Conservation (phyloP, 1,140 invertebrate species). For the Telenomus remus region DNA sequence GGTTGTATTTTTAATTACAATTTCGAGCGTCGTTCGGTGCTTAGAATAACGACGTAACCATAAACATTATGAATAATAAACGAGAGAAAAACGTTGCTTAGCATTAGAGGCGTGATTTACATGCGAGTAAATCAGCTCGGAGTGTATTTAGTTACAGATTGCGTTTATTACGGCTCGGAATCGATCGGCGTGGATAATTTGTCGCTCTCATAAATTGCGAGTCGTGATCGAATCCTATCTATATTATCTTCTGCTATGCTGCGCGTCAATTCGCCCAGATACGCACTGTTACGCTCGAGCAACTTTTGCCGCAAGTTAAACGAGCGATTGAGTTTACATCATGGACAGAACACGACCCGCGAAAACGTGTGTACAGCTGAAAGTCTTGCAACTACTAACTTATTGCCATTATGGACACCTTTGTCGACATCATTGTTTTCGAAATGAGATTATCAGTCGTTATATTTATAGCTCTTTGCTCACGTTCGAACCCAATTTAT, state of each 20-base stretch:
- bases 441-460: constrained; percentile 33
- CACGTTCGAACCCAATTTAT: constrained; percentile 3
- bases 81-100: constrained; percentile 11
- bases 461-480: constrained; percentile 30
- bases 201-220: constrained; percentile 42
- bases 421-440: constrained; percentile 50
- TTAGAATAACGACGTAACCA: constrained; percentile 17
- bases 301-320: constrained; percentile 62
- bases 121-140: constrained; percentile 17
- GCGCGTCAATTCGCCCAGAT: constrained; percentile 41
- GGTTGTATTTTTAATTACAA: too few relatives aligned
- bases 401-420: constrained; percentile 41
- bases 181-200: constrained; percentile 39
- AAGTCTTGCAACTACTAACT: constrained; percentile 30
- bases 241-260: constrained; percentile 53
- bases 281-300: constrained; percentile 61
- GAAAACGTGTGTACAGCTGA: constrained; percentile 55
- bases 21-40: too few relatives aligned
- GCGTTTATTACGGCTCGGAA: constrained; percentile 19
- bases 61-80: constrained; percentile 22
- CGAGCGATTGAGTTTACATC: constrained; percentile 64
- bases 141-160: constrained; percentile 38
- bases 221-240: constrained; percentile 50
- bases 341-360: constrained; percentile 52
- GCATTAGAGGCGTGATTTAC: constrained; percentile 5